These are phyloP conservation scores for Peromyscus maniculatus DNA, from an alignment of 2,113 vertebrate genomes.

Conservation along the genomic window DNA sequence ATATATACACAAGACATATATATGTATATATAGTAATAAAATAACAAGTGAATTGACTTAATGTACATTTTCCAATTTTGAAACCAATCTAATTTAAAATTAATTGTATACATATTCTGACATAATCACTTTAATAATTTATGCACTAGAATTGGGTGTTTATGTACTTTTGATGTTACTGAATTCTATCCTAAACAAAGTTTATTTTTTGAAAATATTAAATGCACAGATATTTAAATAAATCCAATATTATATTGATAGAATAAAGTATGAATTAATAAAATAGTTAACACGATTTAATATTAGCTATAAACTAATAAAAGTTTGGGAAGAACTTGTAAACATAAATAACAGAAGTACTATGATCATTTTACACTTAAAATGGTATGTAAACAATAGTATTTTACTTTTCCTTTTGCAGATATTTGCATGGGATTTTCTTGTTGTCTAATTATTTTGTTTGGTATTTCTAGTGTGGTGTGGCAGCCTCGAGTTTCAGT, in stretches of 20 bases:
- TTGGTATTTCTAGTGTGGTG: neutral
- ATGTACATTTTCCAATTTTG: neutral
- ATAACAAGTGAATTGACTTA: neutral
- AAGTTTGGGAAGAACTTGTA: too few relatives aligned
- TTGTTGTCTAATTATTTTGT: neutral
- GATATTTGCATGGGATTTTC: neutral
- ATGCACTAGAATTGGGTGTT: neutral
- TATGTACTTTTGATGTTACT: neutral
- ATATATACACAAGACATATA: neutral
- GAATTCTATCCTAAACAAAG: neutral
- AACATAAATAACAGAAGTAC: neutral
- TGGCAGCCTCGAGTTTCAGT: neutral
- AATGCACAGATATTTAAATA: too few relatives aligned
- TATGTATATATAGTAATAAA: neutral
- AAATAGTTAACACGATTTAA: neutral
- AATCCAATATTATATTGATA: neutral
- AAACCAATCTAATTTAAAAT: neutral
- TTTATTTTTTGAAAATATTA: neutral
- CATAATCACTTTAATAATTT: neutral
- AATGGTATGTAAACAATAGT: neutral
- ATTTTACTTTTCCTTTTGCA: neutral
- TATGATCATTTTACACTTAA: neutral
- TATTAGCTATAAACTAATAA: too few relatives aligned
- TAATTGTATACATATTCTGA: neutral
- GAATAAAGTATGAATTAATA: neutral